phyloP scores from a whole-genome alignment of 2,888 invertebrate species.

The Alcis repandata region DNA sequence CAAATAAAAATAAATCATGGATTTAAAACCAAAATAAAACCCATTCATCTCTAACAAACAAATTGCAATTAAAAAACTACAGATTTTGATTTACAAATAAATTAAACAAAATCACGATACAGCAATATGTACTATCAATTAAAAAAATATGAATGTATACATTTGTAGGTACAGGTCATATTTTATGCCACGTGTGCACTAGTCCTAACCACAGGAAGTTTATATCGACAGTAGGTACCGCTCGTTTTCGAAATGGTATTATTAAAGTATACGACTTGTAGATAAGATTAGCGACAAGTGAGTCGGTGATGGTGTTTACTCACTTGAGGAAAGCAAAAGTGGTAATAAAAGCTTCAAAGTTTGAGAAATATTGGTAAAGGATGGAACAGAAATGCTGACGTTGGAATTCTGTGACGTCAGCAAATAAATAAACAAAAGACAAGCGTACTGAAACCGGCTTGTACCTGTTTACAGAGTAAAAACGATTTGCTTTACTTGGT shows the following conservation, averaged over 20 bases:
- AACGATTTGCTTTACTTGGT: no score
- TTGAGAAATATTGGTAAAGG: not conserved
- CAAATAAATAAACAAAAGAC: not conserved
- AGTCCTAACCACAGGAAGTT: conserved; percentile 45
- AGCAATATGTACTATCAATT: no score
- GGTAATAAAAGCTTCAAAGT: conserved; percentile 1
- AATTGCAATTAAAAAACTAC: no score
- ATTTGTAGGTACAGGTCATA: not conserved
- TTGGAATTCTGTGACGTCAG: no score
- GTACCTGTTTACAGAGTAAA: no score
- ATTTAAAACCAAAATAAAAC: no score
- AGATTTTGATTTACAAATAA: no score
- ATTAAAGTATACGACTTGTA: conserved; percentile 51
- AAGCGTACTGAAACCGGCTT: not conserved
- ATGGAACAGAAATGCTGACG: not conserved
- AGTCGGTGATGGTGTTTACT: conserved; percentile 28
- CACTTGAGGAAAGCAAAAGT: conserved; percentile 10
- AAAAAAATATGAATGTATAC: not conserved
- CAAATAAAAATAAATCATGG: no score
- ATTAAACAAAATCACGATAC: no score
- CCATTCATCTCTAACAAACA: no score
- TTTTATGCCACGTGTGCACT: conserved; percentile 7
- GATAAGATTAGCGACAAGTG: conserved; percentile 38
- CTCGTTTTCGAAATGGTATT: conserved; percentile 67
- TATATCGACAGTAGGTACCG: conserved; percentile 67